Evolutionary conservation across 2,888 invertebrate species (phyloP).

Genomic region (Trichogramma evanescens): DNA sequence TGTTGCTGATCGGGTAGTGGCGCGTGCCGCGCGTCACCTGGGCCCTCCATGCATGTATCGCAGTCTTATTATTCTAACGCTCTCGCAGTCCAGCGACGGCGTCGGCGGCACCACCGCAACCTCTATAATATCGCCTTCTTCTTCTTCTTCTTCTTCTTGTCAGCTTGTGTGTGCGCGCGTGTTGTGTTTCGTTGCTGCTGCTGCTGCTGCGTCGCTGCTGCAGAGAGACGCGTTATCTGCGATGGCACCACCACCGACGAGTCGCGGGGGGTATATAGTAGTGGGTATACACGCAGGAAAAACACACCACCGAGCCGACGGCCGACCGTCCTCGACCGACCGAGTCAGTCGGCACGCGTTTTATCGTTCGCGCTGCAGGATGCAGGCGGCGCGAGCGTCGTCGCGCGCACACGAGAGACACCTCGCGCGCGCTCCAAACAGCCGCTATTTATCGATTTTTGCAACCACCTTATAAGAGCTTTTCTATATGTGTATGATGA

Average conservation of each 20-base stretch:
- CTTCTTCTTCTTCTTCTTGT: neutral
- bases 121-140: constrained; percentile 4
- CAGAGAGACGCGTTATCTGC: constrained; percentile 33
- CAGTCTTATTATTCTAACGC: neutral
- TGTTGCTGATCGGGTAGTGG: constrained; percentile 1
- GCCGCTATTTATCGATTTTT: too few relatives aligned
- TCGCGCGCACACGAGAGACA: too few relatives aligned
- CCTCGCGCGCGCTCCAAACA: too few relatives aligned
- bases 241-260: constrained; percentile 27
- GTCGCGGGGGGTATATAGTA: neutral
- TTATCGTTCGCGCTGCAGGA: neutral
- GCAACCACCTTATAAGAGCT: too few relatives aligned
- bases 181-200: neutral
- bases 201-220: constrained; percentile 37
- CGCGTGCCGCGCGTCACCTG: neutral
- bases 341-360: neutral
- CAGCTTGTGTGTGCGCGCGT: constrained; percentile 14
- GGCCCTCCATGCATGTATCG: neutral
- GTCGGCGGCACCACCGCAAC: neutral
- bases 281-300: neutral
- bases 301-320: neutral
- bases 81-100: constrained; percentile 3
- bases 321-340: neutral
- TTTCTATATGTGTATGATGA: too few relatives aligned
- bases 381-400: too few relatives aligned